phyloP scores from a whole-genome alignment of 1,140 invertebrate species.

The Pantala flavescens region DNA sequence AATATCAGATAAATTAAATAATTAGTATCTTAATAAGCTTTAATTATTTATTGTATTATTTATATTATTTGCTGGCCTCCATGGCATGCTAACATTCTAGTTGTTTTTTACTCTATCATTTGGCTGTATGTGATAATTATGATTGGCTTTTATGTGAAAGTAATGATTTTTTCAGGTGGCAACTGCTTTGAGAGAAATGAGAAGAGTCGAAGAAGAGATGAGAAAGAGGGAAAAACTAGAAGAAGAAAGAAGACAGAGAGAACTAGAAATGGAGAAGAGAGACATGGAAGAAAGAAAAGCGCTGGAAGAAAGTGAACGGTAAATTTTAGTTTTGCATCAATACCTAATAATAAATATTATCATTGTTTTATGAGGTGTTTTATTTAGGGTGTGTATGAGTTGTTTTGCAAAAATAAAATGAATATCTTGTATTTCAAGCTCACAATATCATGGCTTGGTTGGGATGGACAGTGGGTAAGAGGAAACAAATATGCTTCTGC shows the following conservation, averaged over 20 bases:
- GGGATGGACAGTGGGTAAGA: constrained; percentile 44
- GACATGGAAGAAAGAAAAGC: constrained; percentile 33
- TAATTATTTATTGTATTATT: too few relatives aligned
- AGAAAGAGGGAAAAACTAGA: constrained; percentile 62
- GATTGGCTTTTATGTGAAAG: too few relatives aligned
- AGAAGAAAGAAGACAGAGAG: constrained; percentile 46
- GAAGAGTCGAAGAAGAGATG: constrained; percentile 85
- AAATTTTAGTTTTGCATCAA: constrained; percentile 22
- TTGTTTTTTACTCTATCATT: too few relatives aligned
- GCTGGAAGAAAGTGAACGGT: constrained; percentile 42
- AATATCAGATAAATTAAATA: too few relatives aligned
- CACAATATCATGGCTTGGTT: constrained; percentile 41
- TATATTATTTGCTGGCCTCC: too few relatives aligned
- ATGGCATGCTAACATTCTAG: too few relatives aligned
- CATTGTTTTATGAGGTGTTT: too few relatives aligned
- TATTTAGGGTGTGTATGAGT: too few relatives aligned
- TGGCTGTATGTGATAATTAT: too few relatives aligned
- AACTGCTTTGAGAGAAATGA: constrained; percentile 73
- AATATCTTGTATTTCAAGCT: constrained; percentile 22
- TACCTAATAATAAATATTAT: too few relatives aligned
- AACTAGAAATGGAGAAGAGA: constrained; percentile 30
- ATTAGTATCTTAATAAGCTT: too few relatives aligned
- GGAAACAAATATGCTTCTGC: neutral
- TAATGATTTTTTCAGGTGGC: constrained; percentile 44
- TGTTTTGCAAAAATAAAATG: neutral